Evolutionary conservation across 2,113 vertebrate genomes (phyloP), one percentile per base, ranked within the genome.

Genomic region (Pardalotus punctatus): DNA sequence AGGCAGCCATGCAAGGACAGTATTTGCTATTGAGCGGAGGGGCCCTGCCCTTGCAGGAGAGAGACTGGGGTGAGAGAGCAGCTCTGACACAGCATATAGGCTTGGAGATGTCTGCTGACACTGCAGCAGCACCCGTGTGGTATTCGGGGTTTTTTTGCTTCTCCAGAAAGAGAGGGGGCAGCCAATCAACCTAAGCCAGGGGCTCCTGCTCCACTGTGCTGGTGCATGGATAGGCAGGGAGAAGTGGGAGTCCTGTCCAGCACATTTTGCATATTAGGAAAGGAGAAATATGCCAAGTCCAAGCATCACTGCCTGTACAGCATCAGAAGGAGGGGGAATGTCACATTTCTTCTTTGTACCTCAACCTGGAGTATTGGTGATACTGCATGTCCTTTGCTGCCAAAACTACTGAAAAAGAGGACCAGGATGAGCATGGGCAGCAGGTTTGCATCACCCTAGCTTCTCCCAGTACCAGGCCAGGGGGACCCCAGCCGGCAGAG

Each of bases 181-280:
- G 70, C 28, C 21, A 40, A 33, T 29, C 51, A 91, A 35, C 24
- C 60, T 62, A 3, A 2, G 4, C 45, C 58, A 51, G 45, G 77
- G 53, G 27, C 40, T 81, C 65, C 54, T 77, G 27, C 67, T 72
- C 61, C 0, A 0, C 67, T 81, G 0, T 17, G 24, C 19, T 2
- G 0, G 25, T 53, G n/a, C 0, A 0, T 58, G 73, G 29, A 4
- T 1, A 0, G 4, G 22, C 25, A 45, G 31, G 40, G n/a, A 93
- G 48, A 40, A 28, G 36, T 1, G 7, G 18, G 11, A 65, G 21
- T 24, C 43, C 38, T 86, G 48, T 43, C 53, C 29, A 25, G 35
- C 5, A 5, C 8, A 1, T 47, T 82, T 64, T 14, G 28, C 22
- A 29, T 6, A 2, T 33, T 6, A 19, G 22, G 27, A 66, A 53